Conservation (phyloP, 1,140 invertebrate species). For the Heliconius himera region DNA sequence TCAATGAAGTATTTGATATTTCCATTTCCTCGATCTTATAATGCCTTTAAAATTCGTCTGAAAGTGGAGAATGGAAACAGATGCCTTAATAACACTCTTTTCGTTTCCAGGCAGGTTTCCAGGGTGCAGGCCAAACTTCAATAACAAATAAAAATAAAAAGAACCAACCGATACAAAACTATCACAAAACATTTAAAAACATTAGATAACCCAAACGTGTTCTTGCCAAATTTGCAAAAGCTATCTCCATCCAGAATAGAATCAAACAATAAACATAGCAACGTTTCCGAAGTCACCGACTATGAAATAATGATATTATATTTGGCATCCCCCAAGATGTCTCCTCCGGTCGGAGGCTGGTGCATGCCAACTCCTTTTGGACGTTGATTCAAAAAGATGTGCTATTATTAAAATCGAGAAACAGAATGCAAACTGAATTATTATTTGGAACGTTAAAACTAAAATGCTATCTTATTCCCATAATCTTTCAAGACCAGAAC, state of each 20-base stretch:
- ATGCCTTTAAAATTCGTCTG: too few relatives aligned
- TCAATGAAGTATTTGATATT: too few relatives aligned
- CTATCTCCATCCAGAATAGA: constrained; percentile 56
- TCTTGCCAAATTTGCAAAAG: constrained; percentile 64
- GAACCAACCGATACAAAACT: neutral
- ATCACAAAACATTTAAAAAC: neutral
- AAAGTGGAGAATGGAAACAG: too few relatives aligned
- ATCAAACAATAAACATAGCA: constrained; percentile 64
- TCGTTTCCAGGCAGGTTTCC: too few relatives aligned
- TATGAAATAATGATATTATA: constrained; percentile 72
- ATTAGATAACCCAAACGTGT: constrained; percentile 1
- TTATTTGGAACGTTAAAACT: constrained; percentile 28
- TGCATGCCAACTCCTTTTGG: constrained; percentile 56
- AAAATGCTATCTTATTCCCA: constrained; percentile 14
- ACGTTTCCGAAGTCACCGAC: constrained; percentile 60
- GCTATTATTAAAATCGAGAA: constrained; percentile 47
- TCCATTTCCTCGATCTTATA: too few relatives aligned
- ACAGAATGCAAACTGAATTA: constrained; percentile 32
- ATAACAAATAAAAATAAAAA: neutral
- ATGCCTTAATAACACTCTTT: too few relatives aligned
- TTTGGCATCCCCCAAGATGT: constrained; percentile 58
- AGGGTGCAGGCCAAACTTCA: too few relatives aligned
- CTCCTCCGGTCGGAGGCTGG: constrained; percentile 44
- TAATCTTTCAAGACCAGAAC: neutral
- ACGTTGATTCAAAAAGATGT: constrained; percentile 51